Conservation (phyloP, 2,797 vertebrate genomes). For the Novumbra hubbsi region DNA sequence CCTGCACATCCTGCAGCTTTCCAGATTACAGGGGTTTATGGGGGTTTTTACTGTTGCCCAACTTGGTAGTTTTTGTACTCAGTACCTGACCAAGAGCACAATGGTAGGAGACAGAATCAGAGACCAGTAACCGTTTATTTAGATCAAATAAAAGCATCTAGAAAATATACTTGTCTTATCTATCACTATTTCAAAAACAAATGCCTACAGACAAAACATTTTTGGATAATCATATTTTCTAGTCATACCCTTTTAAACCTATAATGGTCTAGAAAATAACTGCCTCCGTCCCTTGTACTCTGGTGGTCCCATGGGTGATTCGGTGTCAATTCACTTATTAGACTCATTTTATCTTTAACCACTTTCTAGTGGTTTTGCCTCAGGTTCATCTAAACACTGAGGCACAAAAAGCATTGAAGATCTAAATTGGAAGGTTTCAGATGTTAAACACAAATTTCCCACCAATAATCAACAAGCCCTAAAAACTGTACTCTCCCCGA, state of each 20-base stretch:
- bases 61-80: too few relatives aligned
- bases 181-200: not conserved
- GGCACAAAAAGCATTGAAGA: constrained; percentile 3
- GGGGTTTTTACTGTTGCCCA: too few relatives aligned
- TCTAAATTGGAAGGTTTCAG: constrained; percentile 9
- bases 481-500: not conserved
- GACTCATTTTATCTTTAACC: not conserved
- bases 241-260: not conserved
- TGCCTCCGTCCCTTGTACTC: not conserved
- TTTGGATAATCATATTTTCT: not conserved
- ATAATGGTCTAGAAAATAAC: not conserved
- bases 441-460: constrained; percentile 3
- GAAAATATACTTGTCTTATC: too few relatives aligned
- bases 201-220: not conserved
- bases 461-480: constrained; percentile 20
- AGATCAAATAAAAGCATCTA: too few relatives aligned
- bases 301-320: not conserved
- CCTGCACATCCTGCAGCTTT: too few relatives aligned
- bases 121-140: too few relatives aligned
- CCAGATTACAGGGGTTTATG: too few relatives aligned
- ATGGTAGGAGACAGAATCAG: too few relatives aligned
- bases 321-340: not conserved
- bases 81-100: too few relatives aligned
- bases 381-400: not conserved
- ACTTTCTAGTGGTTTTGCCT: not conserved